Evolutionary conservation across 2,888 invertebrate species (phyloP).

Genomic region (Napeogenes inachia): DNA sequence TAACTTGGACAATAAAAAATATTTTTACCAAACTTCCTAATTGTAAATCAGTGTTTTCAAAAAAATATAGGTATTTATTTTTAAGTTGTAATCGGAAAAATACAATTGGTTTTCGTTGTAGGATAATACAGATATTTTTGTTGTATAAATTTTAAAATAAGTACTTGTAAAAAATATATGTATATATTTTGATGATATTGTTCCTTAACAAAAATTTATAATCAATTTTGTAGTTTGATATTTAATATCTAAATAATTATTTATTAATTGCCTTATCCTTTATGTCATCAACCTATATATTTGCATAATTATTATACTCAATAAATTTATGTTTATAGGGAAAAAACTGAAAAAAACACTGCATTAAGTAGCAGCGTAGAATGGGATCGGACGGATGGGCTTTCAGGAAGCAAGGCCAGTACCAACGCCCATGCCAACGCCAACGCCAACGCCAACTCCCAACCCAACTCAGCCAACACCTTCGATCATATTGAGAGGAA

Average conservation of each 20-base stretch:
- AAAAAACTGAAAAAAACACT: constrained; percentile 49
- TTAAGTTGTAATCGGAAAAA: too few species aligned
- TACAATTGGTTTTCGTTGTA: too few species aligned
- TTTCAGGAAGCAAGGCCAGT: constrained; percentile 41
- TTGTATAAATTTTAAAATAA: too few species aligned
- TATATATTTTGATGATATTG: neutral
- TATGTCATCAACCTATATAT: too few species aligned
- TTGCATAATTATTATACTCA: too few species aligned
- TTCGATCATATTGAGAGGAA: constrained; percentile 84
- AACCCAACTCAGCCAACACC: constrained; percentile 40
- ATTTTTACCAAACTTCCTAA: neutral
- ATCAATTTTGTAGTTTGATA: neutral
- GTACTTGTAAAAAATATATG: neutral
- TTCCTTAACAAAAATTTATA: too few species aligned
- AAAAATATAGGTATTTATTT: too few species aligned
- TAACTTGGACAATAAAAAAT: neutral
- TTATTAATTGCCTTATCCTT: too few species aligned
- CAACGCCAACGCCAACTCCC: constrained; percentile 19
- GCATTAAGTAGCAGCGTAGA: constrained; percentile 58
- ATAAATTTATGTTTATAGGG: constrained; percentile 38
- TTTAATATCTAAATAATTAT: neutral
- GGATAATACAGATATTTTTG: too few species aligned
- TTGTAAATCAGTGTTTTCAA: too few species aligned
- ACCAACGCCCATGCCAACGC: constrained; percentile 18
- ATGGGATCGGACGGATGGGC: constrained; percentile 63